phyloP scores from a whole-genome alignment of 2,888 invertebrate species.

The Heterodera filipjevi region DNA sequence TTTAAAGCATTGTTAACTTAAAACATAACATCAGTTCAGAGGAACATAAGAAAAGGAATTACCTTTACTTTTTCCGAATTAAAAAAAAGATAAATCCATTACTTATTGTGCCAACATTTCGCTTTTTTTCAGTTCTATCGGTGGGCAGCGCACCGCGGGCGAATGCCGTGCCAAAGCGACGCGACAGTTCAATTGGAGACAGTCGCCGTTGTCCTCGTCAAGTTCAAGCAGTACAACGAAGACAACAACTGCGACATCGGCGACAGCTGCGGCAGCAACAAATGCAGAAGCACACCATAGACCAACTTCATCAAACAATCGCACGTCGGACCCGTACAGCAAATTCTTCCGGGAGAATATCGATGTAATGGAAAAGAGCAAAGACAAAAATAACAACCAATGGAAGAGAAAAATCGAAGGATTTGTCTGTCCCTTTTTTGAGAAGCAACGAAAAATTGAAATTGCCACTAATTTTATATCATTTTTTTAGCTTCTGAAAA shows the following conservation, averaged over 20 bases:
- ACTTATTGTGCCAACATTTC: too few species aligned
- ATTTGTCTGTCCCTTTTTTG: too few species aligned
- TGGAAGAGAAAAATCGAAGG: background rate
- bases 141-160: background rate
- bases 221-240: background rate
- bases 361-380: background rate
- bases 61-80: too few species aligned
- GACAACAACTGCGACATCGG: background rate
- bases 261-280: background rate
- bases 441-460: too few species aligned
- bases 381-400: background rate
- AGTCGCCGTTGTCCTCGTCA: background rate
- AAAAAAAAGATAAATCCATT: too few species aligned
- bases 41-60: background rate
- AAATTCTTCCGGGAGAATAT: background rate
- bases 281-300: too few species aligned
- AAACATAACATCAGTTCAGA: too few species aligned
- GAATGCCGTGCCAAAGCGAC: background rate
- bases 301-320: background rate
- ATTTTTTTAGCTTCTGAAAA: too few species aligned
- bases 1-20: too few species aligned
- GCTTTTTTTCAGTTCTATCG: background rate
- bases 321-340: background rate
- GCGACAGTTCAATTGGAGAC: background rate
- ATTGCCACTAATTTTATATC: too few species aligned